Base-by-base conservation (phyloP, 1,140 invertebrate genomes). In the Neotoxoptera formosana region DNA sequence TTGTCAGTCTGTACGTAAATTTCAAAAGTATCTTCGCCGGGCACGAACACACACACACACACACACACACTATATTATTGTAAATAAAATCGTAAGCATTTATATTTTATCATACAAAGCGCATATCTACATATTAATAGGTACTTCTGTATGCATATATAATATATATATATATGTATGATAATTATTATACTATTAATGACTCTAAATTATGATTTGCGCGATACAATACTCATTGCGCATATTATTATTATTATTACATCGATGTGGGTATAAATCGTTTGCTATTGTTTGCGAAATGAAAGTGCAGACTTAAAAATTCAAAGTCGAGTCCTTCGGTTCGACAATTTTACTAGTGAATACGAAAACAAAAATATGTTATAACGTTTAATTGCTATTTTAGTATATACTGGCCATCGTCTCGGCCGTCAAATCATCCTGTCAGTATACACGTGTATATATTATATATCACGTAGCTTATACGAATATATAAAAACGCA, bases 271-370 rank as follows among this genome's bases (percentile, higher is more conserved):
- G 41, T 48, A n/a, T 87, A 88, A 48, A 88, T 88, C 51, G 30
- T 88, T 88, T 48, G 21, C 47, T 51, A 88, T 88, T 88, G 86
- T 51, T 88, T 88, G 30, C 30, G 47, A 34, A 51, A 88, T 21
- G 84, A 87, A 87, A 87, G 84, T 87, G 36, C n/a, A n/a, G n/a
- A 25, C 9, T 25, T 25, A 30, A 83, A 83, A 11, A 76, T 41
- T 86, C 41, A 86, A 86, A 86, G 83, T 25, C 83, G 30, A 48
- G 45, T 87, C 84, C 83, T 86, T 86, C 83, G 36, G 41, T 47
- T 86, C 9, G 25, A 86, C 21, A 41, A 86, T 47, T 86, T 45
- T 86, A 86, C 25, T 47, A 9, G 21, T 83, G 83, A 47, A 41
- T 86, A 86, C 23, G 36, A 45, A 30, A 86, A 86, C 45, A 25